Evolutionary conservation across 64 coral and sea anemone genomes (phyloP), one percentile per base, ranked within the genome.

Genomic region (Anthopleura sola): DNA sequence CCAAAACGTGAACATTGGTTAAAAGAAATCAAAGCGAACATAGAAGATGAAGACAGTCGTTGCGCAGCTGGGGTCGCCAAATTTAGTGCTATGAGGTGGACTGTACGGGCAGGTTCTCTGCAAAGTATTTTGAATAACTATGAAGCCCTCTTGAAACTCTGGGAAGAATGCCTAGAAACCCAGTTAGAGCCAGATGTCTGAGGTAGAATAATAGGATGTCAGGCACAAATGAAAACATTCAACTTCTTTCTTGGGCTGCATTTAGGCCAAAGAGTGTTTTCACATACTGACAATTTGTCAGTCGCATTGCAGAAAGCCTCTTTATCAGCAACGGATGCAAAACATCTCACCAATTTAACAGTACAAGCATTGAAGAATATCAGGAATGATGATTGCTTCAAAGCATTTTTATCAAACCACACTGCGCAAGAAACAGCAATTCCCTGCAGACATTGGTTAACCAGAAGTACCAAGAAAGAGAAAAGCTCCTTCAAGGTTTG

Each of bases 81-180:
- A 66, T 88, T 82, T 34, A 82, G 87, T 79, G 78, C 78, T 3
- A 88, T 57, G 4, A 82, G 78, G 38, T 88, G 87, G 87, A 88
- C 78, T n/a, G n/a, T 88, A 13, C 56, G 37, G 15, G 87, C 87
- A 37, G 46, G 34, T 32, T 88, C 75, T 36, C 77, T 88, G 10
- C 48, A 88, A 80, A 64, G 83, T 64, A 71, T 86, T 51, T 16
- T 86, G 44, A 69, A 86, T 4, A 86, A 86, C 31, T 86, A 86
- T 48, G 62, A 75, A 40, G 84, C 38, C 17, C 38, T 86, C 13
- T 11, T 86, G 28, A 39, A 86, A 38, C 38, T 86, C 2, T 75
- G 84, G 84, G 0, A 23, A 28, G 84, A 75, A 15, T 86, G 60
- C 84, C 28, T 86, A 17, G 3, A 75, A 48, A 74, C 84, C 38